These are phyloP conservation scores for Mustelus asterias DNA, from an alignment of 2,113 vertebrate genomes.

Conservation along the genomic window DNA sequence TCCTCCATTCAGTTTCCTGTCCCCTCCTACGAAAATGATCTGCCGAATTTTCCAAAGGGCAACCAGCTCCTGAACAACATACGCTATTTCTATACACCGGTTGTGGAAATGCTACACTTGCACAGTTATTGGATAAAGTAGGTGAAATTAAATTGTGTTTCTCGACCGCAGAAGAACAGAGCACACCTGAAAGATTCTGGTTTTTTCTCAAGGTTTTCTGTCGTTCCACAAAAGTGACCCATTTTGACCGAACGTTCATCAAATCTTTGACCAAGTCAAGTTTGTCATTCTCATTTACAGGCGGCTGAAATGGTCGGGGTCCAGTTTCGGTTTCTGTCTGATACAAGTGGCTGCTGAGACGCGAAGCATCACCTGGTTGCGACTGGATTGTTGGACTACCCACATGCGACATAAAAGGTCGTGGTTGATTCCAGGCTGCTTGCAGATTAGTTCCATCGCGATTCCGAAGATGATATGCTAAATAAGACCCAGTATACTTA, in stretches of 20 bases:
- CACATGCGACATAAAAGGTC: constrained; percentile 48
- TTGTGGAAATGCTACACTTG: constrained; percentile 66
- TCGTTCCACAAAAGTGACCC: constrained; percentile 49
- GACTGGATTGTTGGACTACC: constrained; percentile 51
- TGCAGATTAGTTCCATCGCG: constrained; percentile 49
- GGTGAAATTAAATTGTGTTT: constrained; percentile 22
- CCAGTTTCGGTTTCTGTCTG: constrained; percentile 48
- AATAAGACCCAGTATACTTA: constrained; percentile 66
- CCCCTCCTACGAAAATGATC: constrained; percentile 50
- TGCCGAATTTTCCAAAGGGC: constrained; percentile 45
- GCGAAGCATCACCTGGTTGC: constrained; percentile 43
- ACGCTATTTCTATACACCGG: constrained; percentile 67
- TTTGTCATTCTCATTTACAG: constrained; percentile 39
- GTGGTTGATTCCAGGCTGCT: constrained; percentile 52
- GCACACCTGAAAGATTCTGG: constrained; percentile 42
- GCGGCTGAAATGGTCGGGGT: neutral
- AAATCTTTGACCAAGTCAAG: constrained; percentile 47
- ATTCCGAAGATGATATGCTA: constrained; percentile 57
- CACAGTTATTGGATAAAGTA: constrained; percentile 44
- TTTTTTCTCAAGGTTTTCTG: constrained; percentile 44
- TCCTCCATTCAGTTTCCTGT: constrained; percentile 58
- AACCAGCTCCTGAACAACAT: constrained; percentile 59
- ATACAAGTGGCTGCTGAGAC: constrained; percentile 52
- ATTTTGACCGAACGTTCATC: constrained; percentile 49
- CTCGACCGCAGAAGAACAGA: neutral